Base-by-base conservation (phyloP, 2,797 vertebrate species). In the Acipenser ruthenus region DNA sequence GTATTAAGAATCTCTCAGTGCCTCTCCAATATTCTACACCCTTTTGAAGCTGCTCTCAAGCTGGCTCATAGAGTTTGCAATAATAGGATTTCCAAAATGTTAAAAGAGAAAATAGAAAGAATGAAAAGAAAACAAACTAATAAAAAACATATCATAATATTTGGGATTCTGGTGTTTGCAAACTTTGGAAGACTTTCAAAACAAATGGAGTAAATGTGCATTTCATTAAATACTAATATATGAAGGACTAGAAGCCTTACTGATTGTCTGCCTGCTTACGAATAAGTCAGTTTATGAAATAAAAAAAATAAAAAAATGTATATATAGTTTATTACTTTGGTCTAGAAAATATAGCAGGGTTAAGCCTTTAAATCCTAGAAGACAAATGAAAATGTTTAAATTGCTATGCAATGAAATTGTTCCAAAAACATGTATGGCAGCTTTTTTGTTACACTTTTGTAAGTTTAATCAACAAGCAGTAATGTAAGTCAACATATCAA, bases 151-250 rank as follows among this genome's bases (percentile, higher is more conserved):
- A 86, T 91, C 86, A 91, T 89, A 92, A 93, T 88, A 90, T 78
- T 82, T 79, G 80, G 82, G 83, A 77, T 87, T 87, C 86, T 83
- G 77, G 84, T 81, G 90, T 92, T 92, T 91, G 85, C 84, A 84
- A 87, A 86, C 85, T 86, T 91, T 92, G 86, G 89, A 92, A 72
- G 70, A 67, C 68, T 77, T 86, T 92, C 87, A 91, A 90, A 83
- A 88, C 83, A 91, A 93, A 93, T 88, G 84, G 83, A 88, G 83
- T 82, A 90, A 93, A 95, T 90, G 89, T 95, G 93, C 82, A 88
- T 93, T 94, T 95, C 90, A 96, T 97, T 95, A 96, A 95, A 95
- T 87, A 80, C 80, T 93, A 92, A 96, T 94, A 95, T 92, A 89
- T 83, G 77, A 81, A 88, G 87, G 88, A 90, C 85, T 84, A 81